phyloP scores from a whole-genome alignment of 1,140 invertebrate genomes.

The Lasioglossum baleicum region DNA sequence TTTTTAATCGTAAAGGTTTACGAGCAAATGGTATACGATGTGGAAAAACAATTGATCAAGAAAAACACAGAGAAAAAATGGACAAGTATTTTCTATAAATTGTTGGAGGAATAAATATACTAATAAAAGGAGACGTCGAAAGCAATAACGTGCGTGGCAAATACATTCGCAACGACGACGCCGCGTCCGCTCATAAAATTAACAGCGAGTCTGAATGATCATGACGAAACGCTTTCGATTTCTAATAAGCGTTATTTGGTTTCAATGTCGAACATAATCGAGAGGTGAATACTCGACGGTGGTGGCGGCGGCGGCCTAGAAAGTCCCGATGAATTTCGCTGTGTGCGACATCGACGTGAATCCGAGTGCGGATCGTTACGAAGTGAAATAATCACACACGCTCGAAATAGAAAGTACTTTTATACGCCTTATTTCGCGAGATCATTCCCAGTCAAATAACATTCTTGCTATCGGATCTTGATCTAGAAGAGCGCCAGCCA shows the following conservation, averaged over 20 bases:
- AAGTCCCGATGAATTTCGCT: conserved; percentile 29
- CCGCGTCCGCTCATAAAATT: neutral
- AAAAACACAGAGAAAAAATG: no score
- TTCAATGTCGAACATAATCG: conserved; percentile 16
- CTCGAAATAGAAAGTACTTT: conserved; percentile 20
- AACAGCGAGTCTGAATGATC: neutral
- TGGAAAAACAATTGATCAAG: no score
- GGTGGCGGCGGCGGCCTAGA: conserved; percentile 6
- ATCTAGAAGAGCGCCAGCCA: neutral
- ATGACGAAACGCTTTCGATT: conserved; percentile 28
- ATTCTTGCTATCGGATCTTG: neutral
- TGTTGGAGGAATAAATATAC: no score
- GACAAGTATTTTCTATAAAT: no score
- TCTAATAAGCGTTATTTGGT: conserved; percentile 16
- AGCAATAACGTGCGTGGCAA: neutral
- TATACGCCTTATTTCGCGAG: neutral
- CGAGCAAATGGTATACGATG: no score
- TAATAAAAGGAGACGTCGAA: no score
- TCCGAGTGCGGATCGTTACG: neutral
- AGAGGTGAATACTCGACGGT: neutral
- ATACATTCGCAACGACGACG: neutral
- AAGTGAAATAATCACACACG: neutral
- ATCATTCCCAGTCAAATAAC: neutral
- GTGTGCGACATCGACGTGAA: neutral
- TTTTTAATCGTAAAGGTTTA: no score